Conservation (phyloP, 2,888 invertebrate genomes). For the Micoletzkya japonica region DNA sequence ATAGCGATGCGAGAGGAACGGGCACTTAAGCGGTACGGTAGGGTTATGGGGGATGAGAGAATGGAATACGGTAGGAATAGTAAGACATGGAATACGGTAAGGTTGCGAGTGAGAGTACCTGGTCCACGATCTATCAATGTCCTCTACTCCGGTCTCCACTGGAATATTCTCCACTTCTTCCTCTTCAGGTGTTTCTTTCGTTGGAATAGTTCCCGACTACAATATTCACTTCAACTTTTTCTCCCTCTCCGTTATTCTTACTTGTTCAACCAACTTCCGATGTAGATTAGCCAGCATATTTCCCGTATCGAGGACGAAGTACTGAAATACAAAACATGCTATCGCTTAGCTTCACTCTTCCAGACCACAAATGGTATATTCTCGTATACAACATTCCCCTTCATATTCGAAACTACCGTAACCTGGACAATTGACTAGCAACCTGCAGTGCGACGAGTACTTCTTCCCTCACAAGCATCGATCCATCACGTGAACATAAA, state of each 20-base stretch:
- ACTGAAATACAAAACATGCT: no score
- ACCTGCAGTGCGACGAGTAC: constrained; percentile 55
- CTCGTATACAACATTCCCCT: no score
- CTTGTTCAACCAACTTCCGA: constrained; percentile 1
- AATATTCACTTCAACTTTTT: background rate
- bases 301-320: constrained; percentile 25
- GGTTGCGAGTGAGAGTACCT: no score
- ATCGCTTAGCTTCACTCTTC: no score
- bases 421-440: no score
- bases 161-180: constrained; percentile 10
- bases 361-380: no score
- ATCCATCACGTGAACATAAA: constrained; percentile 80
- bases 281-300: constrained; percentile 20
- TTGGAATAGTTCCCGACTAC: background rate
- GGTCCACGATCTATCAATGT: no score
- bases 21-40: constrained; percentile 15
- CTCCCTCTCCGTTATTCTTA: background rate
- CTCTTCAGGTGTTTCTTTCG: constrained; percentile 10
- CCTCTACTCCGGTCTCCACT: constrained; percentile 19
- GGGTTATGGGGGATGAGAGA: no score
- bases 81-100: no score
- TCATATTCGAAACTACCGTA: no score
- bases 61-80: no score
- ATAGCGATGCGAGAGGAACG: constrained; percentile 3
- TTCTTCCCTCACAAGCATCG: constrained; percentile 80